These are phyloP conservation scores for Micoletzkya japonica DNA, from an alignment of 2,888 invertebrate species.

Conservation along the genomic window DNA sequence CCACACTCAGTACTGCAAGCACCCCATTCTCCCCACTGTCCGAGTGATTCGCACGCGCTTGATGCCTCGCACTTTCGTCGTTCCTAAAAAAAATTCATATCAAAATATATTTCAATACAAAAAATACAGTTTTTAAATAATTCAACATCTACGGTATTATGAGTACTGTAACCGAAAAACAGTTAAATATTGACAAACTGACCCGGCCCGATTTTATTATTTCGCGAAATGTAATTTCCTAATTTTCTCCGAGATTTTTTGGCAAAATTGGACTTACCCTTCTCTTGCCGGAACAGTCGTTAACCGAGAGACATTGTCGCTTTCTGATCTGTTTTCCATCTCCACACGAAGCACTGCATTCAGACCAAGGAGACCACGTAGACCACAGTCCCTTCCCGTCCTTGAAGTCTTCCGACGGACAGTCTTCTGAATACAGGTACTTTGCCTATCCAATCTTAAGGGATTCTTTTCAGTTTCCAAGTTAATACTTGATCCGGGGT, in stretches of 20 bases:
- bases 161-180: too few relatives aligned
- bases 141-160: too few relatives aligned
- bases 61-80: constrained; percentile 12
- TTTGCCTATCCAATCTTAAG: too few relatives aligned
- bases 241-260: too few relatives aligned
- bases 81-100: constrained; percentile 7
- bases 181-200: too few relatives aligned
- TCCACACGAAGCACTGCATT: constrained; percentile 74
- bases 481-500: too few relatives aligned
- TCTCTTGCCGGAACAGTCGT: constrained; percentile 21
- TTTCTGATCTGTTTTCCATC: constrained; percentile 40
- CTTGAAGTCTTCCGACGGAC: constrained; percentile 26
- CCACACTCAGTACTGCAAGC: constrained; percentile 74
- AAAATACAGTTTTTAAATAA: too few relatives aligned
- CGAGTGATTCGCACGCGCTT: constrained; percentile 18
- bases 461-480: too few relatives aligned
- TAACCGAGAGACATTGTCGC: constrained; percentile 35
- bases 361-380: constrained; percentile 25
- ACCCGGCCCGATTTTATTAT: too few relatives aligned
- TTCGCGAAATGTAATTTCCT: too few relatives aligned
- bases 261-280: not conserved
- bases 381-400: constrained; percentile 24
- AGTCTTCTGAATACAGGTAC: constrained; percentile 8
- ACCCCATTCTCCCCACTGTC: constrained; percentile 44
- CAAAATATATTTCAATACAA: not conserved